Conservation (phyloP, 2,113 vertebrate genomes). For the Rhodinocichla rosea region DNA sequence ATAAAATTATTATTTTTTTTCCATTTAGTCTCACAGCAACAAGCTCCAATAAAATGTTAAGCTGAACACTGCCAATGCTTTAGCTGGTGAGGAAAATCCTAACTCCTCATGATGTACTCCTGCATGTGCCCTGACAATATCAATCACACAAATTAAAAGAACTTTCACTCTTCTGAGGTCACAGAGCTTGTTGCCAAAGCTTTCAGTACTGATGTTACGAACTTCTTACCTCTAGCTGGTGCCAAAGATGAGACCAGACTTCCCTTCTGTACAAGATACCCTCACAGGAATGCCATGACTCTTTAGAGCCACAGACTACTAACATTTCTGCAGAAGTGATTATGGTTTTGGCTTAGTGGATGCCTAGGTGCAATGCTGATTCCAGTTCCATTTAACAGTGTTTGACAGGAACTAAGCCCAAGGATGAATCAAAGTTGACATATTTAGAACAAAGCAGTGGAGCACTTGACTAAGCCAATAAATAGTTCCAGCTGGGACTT, state of each 20-base stretch:
- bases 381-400: slow-evolving; percentile 53
- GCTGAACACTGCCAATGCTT: fast-evolving
- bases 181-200: neutral
- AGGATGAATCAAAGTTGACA: slow-evolving; percentile 64
- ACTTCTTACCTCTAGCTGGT: neutral
- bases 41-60: neutral
- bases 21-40: neutral
- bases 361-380: slow-evolving; percentile 31
- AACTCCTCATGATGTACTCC: neutral
- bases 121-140: neutral
- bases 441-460: slow-evolving; percentile 64
- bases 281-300: neutral
- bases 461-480: slow-evolving; percentile 64
- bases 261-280: neutral
- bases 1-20: neutral
- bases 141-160: neutral
- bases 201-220: neutral
- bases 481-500: slow-evolving; percentile 64
- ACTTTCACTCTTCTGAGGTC: neutral
- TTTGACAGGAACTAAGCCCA: slow-evolving; percentile 57
- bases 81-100: neutral
- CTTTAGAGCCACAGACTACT: neutral
- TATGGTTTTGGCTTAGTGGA: slow-evolving; percentile 41
- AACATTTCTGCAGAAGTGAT: slow-evolving; percentile 37
- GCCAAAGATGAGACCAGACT: neutral